Base-by-base conservation (phyloP, 2,888 invertebrate species). In the Drymonia ruficornis region DNA sequence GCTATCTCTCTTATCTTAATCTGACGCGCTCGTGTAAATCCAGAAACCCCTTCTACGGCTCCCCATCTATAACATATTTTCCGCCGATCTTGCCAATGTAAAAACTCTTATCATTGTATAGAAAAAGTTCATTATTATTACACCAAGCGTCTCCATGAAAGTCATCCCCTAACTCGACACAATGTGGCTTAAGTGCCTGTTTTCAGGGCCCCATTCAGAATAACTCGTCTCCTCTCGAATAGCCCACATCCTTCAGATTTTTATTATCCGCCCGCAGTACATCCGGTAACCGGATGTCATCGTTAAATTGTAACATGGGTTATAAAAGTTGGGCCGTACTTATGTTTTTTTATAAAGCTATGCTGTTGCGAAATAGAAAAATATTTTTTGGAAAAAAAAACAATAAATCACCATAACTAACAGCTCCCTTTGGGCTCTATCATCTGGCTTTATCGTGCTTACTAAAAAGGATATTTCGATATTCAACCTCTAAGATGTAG, bases 211-310 rank as follows among this genome's bases (percentile, higher is more conserved):
- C 16, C 7, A 16, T 40, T 36, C n/a, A 15, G n/a, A 40, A 40
- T 40, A 40, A 40, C 40, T 40, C 40, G 16, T 40, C 40, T 40
- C 16, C 16, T 40, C 40, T 16, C 1, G 40, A 40, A 40, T 34
- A 1, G 36, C 38, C 48, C 18, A 36, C 64, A 53, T 56, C 50
- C 63, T 63, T 58, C 50, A 47, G 53, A 51, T 53, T 63, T 61
- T 67, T 63, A 47, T 65, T 64, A 55, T 56, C 51, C 50, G 52
- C 59, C 53, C 53, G 56, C 55, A 59, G 55, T 50, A 47, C 58
- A 48, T 56, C 57, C 56, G 58, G 61, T 48, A 44, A 29, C 54
- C 53, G 61, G 65, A 68, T 53, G 55, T 56, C 53, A 54, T 58
- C 52, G 65, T 66, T 65, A 68, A 64, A 55, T 53, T 50, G 53